These are phyloP conservation scores for Trachops cirrhosus DNA, from an alignment of 2,797 vertebrate genomes.

Conservation along the genomic window DNA sequence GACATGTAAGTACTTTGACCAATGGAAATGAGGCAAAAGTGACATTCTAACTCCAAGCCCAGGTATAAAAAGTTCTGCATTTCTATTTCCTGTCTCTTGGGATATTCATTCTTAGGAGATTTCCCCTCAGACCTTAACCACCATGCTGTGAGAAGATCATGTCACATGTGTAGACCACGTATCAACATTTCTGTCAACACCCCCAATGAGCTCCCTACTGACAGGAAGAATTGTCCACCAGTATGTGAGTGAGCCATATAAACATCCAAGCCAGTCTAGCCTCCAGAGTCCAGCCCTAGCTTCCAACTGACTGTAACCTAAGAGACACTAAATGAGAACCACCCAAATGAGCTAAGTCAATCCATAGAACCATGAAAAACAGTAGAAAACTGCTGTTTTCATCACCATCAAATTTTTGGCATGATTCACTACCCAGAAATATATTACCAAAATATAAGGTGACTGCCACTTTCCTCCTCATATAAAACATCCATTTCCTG, in stretches of 20 bases:
- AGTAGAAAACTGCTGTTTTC: neutral
- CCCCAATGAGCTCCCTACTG: neutral
- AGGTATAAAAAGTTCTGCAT: neutral
- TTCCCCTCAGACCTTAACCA: neutral
- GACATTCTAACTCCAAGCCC: neutral
- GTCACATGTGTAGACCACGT: neutral
- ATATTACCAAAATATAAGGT: neutral
- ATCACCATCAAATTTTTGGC: neutral
- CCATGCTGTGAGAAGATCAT: neutral
- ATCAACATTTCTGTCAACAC: neutral
- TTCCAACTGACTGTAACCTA: neutral
- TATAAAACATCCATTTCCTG: neutral
- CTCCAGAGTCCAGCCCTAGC: neutral
- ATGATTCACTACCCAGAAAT: neutral
- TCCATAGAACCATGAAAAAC: neutral
- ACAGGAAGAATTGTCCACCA: neutral
- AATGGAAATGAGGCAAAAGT: neutral
- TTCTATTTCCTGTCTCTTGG: neutral
- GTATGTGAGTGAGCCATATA: neutral
- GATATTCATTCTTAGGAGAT: neutral
- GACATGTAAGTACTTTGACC: neutral
- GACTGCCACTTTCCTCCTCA: neutral
- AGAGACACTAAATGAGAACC: neutral
- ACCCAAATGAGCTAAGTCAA: neutral
- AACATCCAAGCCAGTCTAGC: neutral